phyloP scores from a whole-genome alignment of 2,113 vertebrate species.

The Herpailurus yagouaroundi region DNA sequence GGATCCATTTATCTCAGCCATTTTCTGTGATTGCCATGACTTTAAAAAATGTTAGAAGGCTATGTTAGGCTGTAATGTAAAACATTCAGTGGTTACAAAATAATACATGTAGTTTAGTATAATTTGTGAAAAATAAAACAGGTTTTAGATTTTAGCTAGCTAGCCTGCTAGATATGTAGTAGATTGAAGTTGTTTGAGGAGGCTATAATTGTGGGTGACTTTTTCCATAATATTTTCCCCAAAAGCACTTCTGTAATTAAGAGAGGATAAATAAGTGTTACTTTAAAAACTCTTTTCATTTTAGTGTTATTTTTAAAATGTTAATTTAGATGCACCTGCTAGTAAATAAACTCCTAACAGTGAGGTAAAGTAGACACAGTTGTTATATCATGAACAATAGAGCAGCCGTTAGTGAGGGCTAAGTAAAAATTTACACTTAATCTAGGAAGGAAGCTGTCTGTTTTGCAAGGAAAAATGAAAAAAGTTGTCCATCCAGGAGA shows the following conservation, averaged over 20 bases:
- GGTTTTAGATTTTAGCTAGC: conserved; percentile 13
- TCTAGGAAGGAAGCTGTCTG: conserved; percentile 12
- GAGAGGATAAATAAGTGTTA: not conserved
- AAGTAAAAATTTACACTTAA: not conserved
- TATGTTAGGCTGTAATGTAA: not conserved
- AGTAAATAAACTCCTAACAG: not conserved
- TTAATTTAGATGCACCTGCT: not conserved
- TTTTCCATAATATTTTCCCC: not conserved
- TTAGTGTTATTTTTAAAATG: not conserved
- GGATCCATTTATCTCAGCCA: not conserved
- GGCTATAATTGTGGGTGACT: not conserved
- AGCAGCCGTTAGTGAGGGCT: not conserved
- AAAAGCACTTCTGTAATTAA: conserved; percentile 18
- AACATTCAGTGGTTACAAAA: not conserved
- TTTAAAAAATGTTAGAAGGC: not conserved
- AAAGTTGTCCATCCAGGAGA: conserved; percentile 55
- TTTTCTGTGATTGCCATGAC: not conserved
- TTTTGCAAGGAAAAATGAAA: conserved; percentile 72
- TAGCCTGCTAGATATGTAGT: not conserved
- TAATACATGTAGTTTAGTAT: not conserved
- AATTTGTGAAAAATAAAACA: not conserved
- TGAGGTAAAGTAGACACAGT: not conserved
- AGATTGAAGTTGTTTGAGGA: conserved; percentile 4
- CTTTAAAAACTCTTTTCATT: not conserved
- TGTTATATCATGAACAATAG: not conserved